A percentile compares a stretch with the other conserved stretches of the same genome.
Evolutionary conservation across 2,113 vertebrate species (phyloP).

Genomic region (Arizona elegans): DNA sequence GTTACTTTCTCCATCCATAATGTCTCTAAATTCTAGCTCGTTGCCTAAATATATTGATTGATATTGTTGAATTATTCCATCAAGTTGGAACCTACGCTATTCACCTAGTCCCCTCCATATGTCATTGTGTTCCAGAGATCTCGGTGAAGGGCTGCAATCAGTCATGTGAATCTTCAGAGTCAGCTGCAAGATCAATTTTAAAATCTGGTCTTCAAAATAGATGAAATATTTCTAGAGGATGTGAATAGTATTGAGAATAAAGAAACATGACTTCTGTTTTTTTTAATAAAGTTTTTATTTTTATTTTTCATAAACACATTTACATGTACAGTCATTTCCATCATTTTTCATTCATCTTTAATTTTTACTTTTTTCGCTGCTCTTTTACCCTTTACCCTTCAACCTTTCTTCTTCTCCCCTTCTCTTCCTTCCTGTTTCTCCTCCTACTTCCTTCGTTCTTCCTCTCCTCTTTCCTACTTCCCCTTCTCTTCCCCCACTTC

Average conservation of each 20-base stretch:
- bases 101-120: not conserved
- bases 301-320: too few species aligned
- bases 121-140: not conserved
- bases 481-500: too few species aligned
- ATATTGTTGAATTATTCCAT: not conserved
- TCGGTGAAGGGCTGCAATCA: not conserved
- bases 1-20: conserved; percentile 11
- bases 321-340: too few species aligned
- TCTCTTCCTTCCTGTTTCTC: too few species aligned
- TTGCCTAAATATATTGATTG: conserved; percentile 2
- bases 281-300: too few species aligned
- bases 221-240: not conserved
- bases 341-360: too few species aligned
- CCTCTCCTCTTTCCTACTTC: too few species aligned
- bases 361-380: too few species aligned
- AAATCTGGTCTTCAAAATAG: not conserved
- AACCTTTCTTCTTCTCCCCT: too few species aligned
- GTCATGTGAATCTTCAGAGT: not conserved
- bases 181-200: not conserved
- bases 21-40: not conserved
- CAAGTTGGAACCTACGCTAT: not conserved
- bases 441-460: too few species aligned
- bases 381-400: too few species aligned
- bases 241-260: not conserved
- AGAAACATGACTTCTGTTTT: not conserved